These are phyloP conservation scores for Merops nubicus DNA, from an alignment of 2,113 vertebrate species.

Conservation along the genomic window DNA sequence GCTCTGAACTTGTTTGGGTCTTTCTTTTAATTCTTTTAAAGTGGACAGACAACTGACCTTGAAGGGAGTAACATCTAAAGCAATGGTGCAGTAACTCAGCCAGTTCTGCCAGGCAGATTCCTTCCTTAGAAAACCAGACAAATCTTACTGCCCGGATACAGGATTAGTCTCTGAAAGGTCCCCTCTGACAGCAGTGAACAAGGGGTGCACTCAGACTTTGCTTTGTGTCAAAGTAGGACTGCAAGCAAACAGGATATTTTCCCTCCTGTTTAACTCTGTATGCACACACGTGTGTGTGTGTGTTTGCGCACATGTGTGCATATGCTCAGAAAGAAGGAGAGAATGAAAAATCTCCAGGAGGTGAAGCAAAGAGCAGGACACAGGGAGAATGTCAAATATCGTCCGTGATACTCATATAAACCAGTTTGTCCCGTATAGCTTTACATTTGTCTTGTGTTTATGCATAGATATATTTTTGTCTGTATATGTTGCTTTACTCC, in stretches of 20 bases:
- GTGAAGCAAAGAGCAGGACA: not conserved
- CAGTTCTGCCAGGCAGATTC: not conserved
- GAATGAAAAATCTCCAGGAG: not conserved
- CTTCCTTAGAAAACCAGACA: not conserved
- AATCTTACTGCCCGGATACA: not conserved
- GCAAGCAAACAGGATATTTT: not conserved
- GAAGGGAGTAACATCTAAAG: not conserved
- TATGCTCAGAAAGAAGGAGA: not conserved
- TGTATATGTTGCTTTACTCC: not conserved
- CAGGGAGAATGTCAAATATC: not conserved
- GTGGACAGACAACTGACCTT: not conserved
- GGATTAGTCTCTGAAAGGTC: not conserved
- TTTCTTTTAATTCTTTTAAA: not conserved
- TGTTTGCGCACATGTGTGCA: rapidly evolving
- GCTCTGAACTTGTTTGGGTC: not conserved
- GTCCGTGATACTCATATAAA: not conserved
- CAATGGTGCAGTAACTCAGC: not conserved
- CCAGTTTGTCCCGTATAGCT: not conserved
- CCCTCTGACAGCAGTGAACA: rapidly evolving
- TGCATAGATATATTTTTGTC: not conserved
- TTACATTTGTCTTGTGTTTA: not conserved
- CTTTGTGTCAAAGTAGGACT: not conserved
- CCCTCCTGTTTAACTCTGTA: not conserved
- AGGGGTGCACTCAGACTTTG: not conserved
- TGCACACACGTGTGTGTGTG: no score